These are phyloP conservation scores for Barbus barbus DNA, from an alignment of 2,113 vertebrate species.

Conservation along the genomic window DNA sequence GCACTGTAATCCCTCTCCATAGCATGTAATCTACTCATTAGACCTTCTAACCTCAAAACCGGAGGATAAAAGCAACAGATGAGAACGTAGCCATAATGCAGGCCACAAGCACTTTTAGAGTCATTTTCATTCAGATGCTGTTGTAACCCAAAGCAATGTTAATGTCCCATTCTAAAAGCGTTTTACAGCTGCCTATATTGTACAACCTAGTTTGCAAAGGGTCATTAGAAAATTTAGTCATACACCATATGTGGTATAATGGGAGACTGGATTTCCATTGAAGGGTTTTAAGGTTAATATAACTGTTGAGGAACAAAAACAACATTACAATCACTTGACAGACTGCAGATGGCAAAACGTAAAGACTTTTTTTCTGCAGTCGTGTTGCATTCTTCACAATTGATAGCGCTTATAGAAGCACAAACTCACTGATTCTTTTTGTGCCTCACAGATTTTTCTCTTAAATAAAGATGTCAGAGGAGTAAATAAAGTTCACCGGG, in stretches of 20 bases:
- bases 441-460: neutral
- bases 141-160: neutral
- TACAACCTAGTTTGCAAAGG: conserved; percentile 29
- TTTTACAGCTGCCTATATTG: conserved; percentile 11
- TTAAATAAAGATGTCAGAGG: conserved; percentile 9
- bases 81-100: neutral
- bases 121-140: conserved; percentile 8
- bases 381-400: neutral
- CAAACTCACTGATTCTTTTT: neutral
- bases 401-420: neutral
- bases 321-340: neutral
- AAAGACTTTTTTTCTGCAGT: neutral
- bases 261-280: neutral
- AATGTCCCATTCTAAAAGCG: neutral
- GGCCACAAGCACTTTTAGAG: neutral
- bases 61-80: conserved; percentile 29
- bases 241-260: conserved; percentile 4
- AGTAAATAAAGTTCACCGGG: neutral
- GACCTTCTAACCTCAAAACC: conserved; percentile 29
- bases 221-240: conserved; percentile 15
- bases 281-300: conserved; percentile 1
- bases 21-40: conserved; percentile 42
- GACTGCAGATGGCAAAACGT: neutral
- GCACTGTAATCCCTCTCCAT: conserved; percentile 41
- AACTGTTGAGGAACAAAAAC: neutral